phyloP scores from a whole-genome alignment of 2,797 vertebrate genomes.

The Muraenolepis orangiensis region DNA sequence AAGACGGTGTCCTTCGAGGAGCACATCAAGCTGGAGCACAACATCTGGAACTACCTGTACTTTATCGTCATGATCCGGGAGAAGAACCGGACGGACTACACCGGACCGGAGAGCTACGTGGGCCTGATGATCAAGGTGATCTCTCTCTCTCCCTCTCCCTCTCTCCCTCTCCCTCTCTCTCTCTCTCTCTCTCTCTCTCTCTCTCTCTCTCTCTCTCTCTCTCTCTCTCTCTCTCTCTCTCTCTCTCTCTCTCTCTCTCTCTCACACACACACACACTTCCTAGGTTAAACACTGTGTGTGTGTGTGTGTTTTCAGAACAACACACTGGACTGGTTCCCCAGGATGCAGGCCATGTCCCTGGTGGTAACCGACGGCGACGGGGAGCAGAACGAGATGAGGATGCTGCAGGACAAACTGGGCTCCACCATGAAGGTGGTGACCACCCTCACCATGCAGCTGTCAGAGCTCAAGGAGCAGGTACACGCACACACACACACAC shows the following conservation, averaged over 20 bases:
- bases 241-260: no score
- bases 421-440: constrained; percentile 91
- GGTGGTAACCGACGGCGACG: constrained; percentile 90
- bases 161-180: no score
- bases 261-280: neutral
- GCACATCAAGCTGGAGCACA: constrained; percentile 93
- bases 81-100: constrained; percentile 89
- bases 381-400: constrained; percentile 96
- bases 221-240: no score
- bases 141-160: no score
- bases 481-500: neutral
- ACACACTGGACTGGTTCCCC: constrained; percentile 94
- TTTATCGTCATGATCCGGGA: constrained; percentile 89
- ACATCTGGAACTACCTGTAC: constrained; percentile 99
- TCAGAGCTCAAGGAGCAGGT: constrained; percentile 98
- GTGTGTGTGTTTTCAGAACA: constrained; percentile 69
- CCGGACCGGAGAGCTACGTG: constrained; percentile 95
- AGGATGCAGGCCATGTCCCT: constrained; percentile 98
- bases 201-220: no score
- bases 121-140: constrained; percentile 75
- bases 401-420: constrained; percentile 89
- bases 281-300: neutral
- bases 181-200: no score
- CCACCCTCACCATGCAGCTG: constrained; percentile 86
- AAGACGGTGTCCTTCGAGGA: constrained; percentile 98